Evolutionary conservation across 2,888 invertebrate species (phyloP), one percentile per base, ranked within the genome.

Genomic region (Pandemis corylana): DNA sequence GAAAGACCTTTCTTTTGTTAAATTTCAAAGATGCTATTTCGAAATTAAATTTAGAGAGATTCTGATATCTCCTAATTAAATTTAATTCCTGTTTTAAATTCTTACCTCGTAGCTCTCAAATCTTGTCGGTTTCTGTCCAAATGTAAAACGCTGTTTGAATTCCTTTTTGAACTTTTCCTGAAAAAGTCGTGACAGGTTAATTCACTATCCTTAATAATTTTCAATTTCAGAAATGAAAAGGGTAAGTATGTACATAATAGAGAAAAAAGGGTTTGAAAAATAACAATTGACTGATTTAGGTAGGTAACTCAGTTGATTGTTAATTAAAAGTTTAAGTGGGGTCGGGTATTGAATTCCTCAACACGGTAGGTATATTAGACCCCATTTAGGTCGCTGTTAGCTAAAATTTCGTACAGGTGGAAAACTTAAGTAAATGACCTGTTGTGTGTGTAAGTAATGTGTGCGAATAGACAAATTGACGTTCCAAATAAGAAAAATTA

Each of bases 91-190:
- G 28, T 44, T 63, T 49, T 12, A 70, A 51, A 67, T 76, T 77
- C 82, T 82, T 86, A 94, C 94, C 89, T 94, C 94, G 77, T 92
- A 94, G 80, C 94, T 94, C 76, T 95, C 95, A 75, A 89, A 91
- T 89, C 91, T 84, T 71, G 84, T 92, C n/a, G 87, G 85, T 72
- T 90, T 93, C 77, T 90, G 92, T 64, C 95, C 95, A 76, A 95
- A 95, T 2, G 96, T 95, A 80, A 97, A 96, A 6, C 97, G 95
- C 82, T 96, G 96, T 81, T 96, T 96, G 82, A 97, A 97, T 89
- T 97, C 97, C 68, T 97, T 95, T 87, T 97, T 97, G 89, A 97
- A 97, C 87, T 97, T 97, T 87, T 97, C 97, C 97, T 97, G 90
- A 0, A 93, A 90, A 79, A 81, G 76, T 71, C 67, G 66, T 12